These are phyloP conservation scores for Himalopsyche tibetana DNA, from an alignment of 2,888 invertebrate species.

Conservation along the genomic window DNA sequence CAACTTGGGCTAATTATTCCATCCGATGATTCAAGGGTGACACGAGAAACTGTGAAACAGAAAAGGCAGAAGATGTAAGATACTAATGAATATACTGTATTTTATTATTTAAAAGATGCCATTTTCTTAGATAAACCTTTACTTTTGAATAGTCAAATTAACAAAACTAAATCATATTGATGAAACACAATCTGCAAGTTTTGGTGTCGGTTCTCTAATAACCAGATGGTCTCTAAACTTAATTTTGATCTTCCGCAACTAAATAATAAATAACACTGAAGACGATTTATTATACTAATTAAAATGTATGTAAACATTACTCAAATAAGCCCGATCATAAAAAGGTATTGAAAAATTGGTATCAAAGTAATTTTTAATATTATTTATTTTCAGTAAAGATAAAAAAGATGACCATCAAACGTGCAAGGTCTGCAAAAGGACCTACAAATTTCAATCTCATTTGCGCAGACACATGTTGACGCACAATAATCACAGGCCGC, in stretches of 20 bases:
- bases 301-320: no score
- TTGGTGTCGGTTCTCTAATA: no score
- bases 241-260: neutral
- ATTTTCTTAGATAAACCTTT: no score
- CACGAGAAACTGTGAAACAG: constrained; percentile 1
- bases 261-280: no score
- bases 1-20: neutral
- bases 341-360: no score
- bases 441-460: constrained; percentile 70
- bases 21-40: neutral
- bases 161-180: no score
- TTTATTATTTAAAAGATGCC: no score
- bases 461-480: constrained; percentile 73
- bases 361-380: neutral
- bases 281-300: no score
- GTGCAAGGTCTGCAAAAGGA: constrained; percentile 72
- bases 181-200: no score
- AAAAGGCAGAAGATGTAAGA: constrained; percentile 33
- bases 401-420: constrained; percentile 67
- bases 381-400: constrained; percentile 17
- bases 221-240: neutral
- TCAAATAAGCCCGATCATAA: no score
- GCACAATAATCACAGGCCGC: constrained; percentile 72
- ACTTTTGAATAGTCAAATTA: no score
- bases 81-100: neutral